Conservation (phyloP, 2,113 vertebrate genomes). For the Mystacornis crossleyi region DNA sequence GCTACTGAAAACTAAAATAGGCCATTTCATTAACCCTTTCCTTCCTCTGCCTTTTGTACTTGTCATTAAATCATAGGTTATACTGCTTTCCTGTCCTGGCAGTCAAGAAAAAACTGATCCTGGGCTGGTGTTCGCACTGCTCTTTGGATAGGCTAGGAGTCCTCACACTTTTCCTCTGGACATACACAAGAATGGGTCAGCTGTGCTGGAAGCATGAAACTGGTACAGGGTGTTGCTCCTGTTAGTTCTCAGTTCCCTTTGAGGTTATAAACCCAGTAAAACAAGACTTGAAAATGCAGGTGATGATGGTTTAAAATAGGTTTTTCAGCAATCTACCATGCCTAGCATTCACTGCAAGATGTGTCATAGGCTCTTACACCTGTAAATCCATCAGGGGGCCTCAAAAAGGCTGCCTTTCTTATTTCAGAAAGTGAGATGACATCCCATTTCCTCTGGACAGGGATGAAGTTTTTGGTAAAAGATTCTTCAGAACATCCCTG, state of each 20-base stretch:
- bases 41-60: neutral
- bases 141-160: neutral
- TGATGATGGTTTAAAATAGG: neutral
- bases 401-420: neutral
- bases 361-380: neutral
- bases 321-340: neutral
- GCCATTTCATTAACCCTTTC: slow-evolving; percentile 43
- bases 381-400: neutral
- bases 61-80: neutral
- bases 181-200: neutral
- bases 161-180: neutral
- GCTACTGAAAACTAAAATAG: slow-evolving; percentile 29
- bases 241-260: neutral
- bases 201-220: neutral
- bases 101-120: neutral
- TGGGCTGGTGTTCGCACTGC: neutral
- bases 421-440: slow-evolving; percentile 11
- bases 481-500: slow-evolving; percentile 10
- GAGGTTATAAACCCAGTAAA: neutral
- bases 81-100: neutral
- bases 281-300: neutral
- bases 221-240: neutral
- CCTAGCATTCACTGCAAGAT: neutral
- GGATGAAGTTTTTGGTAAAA: neutral
- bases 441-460: neutral